Conservation (phyloP, 2,888 invertebrate genomes). For the Orchesella flavescens region DNA sequence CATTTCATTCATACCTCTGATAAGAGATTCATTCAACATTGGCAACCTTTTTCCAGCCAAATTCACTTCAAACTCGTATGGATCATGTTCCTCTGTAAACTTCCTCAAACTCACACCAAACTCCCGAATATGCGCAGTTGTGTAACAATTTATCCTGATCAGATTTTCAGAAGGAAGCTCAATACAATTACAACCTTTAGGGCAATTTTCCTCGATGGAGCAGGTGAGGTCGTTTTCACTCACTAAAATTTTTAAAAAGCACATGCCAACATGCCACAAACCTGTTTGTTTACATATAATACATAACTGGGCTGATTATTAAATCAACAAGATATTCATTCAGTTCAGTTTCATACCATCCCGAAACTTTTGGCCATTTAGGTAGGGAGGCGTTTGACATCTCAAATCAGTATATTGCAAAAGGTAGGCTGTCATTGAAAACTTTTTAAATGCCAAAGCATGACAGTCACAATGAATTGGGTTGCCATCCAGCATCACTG, state of each 20-base stretch:
- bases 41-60: slow-evolving; percentile 30
- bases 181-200: slow-evolving; percentile 65
- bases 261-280: neutral
- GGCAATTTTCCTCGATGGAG: slow-evolving; percentile 61
- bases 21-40: slow-evolving; percentile 43
- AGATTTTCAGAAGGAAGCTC: slow-evolving; percentile 66
- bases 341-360: slow-evolving; percentile 43
- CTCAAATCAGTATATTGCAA: slow-evolving; percentile 74
- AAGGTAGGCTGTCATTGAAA: slow-evolving; percentile 51
- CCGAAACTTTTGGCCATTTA: slow-evolving; percentile 54
- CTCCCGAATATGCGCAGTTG: slow-evolving; percentile 29
- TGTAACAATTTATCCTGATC: slow-evolving; percentile 64
- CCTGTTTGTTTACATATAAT: neutral
- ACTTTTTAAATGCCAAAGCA: slow-evolving; percentile 73
- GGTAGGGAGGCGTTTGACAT: slow-evolving; percentile 74
- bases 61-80: slow-evolving; percentile 62
- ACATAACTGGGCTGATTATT: too few relatives aligned
- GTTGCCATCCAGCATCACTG: slow-evolving; percentile 77
- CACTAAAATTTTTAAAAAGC: slow-evolving; percentile 47
- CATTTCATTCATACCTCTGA: slow-evolving; percentile 51
- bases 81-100: slow-evolving; percentile 58
- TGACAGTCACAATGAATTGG: slow-evolving; percentile 80
- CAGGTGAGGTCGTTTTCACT: slow-evolving; percentile 62
- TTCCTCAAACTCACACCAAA: slow-evolving; percentile 37
- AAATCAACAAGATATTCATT: neutral